Evolutionary conservation across 2,888 invertebrate genomes (phyloP).

Genomic region (Venusia cambrica): DNA sequence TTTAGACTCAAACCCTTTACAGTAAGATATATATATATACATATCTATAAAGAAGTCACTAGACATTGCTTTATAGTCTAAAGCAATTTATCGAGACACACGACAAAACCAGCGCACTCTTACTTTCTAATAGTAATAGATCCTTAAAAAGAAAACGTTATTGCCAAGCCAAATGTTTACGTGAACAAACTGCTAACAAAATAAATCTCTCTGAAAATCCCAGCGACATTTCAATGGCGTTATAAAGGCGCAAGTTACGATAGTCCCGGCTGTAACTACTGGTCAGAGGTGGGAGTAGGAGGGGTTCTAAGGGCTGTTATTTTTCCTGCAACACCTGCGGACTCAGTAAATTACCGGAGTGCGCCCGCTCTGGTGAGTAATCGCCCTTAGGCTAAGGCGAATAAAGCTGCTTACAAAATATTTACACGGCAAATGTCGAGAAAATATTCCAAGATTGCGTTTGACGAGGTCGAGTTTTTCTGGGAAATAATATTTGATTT

Average conservation of each 20-base stretch:
- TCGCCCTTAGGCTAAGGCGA: constrained; percentile 34
- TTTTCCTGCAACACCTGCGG: constrained; percentile 53
- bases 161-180: neutral
- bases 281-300: constrained; percentile 25
- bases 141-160: too few species aligned
- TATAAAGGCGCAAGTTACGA: constrained; percentile 35
- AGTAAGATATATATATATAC: too few species aligned
- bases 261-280: constrained; percentile 32
- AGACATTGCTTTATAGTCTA: too few species aligned
- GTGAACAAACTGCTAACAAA: constrained; percentile 7
- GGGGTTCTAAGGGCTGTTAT: constrained; percentile 35
- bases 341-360: constrained; percentile 42
- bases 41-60: too few species aligned
- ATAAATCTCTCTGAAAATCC: constrained; percentile 27
- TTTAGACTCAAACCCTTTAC: too few species aligned
- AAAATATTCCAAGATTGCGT: constrained; percentile 27
- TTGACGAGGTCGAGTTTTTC: constrained; percentile 5
- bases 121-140: too few species aligned
- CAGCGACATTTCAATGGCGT: constrained; percentile 34
- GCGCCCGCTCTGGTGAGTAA: constrained; percentile 35
- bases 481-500: constrained; percentile 5
- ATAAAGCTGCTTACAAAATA: constrained; percentile 42
- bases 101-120: too few species aligned
- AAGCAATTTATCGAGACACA: too few species aligned
- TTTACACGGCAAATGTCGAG: constrained; percentile 37